Conservation (phyloP, 2,888 invertebrate species). For the Trichacis sp. region DNA sequence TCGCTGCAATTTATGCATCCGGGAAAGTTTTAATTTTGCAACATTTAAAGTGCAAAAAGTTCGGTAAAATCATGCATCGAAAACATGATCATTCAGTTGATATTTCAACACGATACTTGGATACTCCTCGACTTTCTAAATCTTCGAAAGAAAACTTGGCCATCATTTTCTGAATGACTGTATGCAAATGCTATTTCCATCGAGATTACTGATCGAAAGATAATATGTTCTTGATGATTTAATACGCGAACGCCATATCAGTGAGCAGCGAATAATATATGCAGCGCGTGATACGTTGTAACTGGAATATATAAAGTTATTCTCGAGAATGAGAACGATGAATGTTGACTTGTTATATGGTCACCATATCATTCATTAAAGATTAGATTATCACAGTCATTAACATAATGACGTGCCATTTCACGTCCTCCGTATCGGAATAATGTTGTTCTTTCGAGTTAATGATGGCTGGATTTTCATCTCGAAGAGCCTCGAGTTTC, state of each 20-base stretch:
- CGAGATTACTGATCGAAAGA: neutral
- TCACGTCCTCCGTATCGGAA: slow-evolving; percentile 3
- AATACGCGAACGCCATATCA: neutral
- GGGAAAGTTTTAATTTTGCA: too few species aligned
- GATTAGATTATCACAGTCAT: slow-evolving; percentile 9
- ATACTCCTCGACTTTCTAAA: too few species aligned
- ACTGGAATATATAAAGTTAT: neutral
- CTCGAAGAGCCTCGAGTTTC: neutral
- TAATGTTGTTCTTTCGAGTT: neutral
- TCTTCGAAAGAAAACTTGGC: too few species aligned
- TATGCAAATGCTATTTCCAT: neutral
- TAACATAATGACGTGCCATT: slow-evolving; percentile 8
- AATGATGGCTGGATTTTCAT: neutral
- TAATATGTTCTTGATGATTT: neutral
- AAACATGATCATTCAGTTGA: too few species aligned
- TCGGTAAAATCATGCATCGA: too few species aligned
- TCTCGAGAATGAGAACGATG: slow-evolving; percentile 6
- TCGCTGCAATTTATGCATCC: too few species aligned
- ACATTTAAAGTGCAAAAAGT: too few species aligned
- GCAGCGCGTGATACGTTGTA: neutral
- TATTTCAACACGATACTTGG: too few species aligned
- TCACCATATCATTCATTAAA: slow-evolving; percentile 10
- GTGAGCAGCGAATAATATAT: neutral
- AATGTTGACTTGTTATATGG: slow-evolving; percentile 3
- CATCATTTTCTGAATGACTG: neutral